Evolutionary conservation across 2,113 vertebrate genomes (phyloP).

Genomic region (Corythoichthys intestinalis): DNA sequence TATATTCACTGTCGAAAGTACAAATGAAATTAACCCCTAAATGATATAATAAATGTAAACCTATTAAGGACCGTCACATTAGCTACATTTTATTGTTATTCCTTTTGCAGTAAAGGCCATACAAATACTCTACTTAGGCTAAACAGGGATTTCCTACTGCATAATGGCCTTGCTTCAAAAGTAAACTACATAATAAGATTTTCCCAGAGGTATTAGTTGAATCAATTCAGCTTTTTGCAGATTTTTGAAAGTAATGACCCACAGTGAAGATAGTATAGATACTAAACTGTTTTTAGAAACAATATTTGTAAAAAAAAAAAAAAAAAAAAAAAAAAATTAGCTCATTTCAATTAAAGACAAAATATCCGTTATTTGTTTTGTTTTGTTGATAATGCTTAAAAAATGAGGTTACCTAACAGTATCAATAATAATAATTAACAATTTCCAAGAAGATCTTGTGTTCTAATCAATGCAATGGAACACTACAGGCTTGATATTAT

Average conservation of each 20-base stretch:
- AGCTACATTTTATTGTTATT: neutral
- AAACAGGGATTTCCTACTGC: neutral
- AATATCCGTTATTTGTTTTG: neutral
- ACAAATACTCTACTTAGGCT: neutral
- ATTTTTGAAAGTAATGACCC: neutral
- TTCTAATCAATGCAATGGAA: neutral
- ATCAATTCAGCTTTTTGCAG: neutral
- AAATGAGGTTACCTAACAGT: neutral
- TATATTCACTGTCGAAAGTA: neutral
- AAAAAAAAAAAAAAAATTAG: too few relatives aligned
- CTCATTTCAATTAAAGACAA: neutral
- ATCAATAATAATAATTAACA: too few relatives aligned
- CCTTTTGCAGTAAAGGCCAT: neutral
- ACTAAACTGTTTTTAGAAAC: neutral
- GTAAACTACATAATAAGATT: neutral
- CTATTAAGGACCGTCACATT: neutral
- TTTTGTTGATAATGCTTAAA: neutral
- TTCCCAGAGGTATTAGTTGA: neutral
- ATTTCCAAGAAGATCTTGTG: neutral
- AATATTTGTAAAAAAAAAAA: neutral
- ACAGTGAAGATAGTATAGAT: neutral
- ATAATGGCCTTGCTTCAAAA: neutral
- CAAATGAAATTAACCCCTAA: neutral
- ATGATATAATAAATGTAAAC: neutral
- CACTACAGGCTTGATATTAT: neutral